These are phyloP conservation scores for Neocrepidodera transversa DNA, from an alignment of 2,888 invertebrate genomes.

Conservation along the genomic window DNA sequence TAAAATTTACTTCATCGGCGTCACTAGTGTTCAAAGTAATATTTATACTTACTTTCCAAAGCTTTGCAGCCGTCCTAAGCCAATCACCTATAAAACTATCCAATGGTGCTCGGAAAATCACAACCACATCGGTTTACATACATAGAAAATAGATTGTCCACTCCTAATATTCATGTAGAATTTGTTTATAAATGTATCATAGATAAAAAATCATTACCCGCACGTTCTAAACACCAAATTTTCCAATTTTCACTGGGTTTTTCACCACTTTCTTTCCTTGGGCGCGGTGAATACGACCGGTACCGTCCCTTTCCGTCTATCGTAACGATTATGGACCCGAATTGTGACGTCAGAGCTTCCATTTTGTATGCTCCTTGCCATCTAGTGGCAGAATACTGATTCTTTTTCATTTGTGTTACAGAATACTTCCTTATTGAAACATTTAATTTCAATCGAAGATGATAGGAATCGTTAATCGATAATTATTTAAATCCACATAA, in stretches of 20 bases:
- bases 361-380: conserved; percentile 37
- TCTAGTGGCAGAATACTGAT: background rate
- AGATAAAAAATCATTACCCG: conserved; percentile 48
- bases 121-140: conserved; percentile 58
- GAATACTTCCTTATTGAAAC: too few species aligned
- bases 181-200: conserved; percentile 49
- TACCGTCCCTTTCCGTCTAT: conserved; percentile 47
- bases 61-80: conserved; percentile 45
- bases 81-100: conserved; percentile 54
- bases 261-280: conserved; percentile 48
- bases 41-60: conserved; percentile 45
- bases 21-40: background rate
- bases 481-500: too few species aligned
- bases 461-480: too few species aligned
- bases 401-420: too few species aligned
- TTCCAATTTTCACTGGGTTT: conserved; percentile 41
- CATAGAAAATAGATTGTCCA: conserved; percentile 57
- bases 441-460: too few species aligned
- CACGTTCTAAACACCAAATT: conserved; percentile 49
- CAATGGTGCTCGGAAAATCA: conserved; percentile 56
- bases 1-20: conserved; percentile 25
- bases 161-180: conserved; percentile 56
- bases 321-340: conserved; percentile 55
- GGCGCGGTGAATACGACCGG: conserved; percentile 52
- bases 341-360: conserved; percentile 56